These are phyloP conservation scores for Scaptomyza caliginosa DNA, from an alignment of 2,888 invertebrate genomes.

Conservation along the genomic window DNA sequence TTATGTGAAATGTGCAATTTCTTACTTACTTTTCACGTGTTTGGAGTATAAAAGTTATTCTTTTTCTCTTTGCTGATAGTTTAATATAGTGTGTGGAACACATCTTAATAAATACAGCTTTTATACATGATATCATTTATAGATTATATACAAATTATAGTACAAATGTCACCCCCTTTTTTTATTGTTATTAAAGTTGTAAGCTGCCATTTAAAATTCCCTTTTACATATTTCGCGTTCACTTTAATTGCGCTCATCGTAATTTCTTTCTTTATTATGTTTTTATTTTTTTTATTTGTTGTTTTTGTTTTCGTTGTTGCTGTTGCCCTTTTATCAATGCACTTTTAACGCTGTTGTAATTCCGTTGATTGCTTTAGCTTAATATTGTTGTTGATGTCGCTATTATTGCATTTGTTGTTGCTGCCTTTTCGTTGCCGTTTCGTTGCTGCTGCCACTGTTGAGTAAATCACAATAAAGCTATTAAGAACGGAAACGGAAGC, in stretches of 20 bases:
- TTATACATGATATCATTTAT: background rate
- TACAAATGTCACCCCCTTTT: conserved; percentile 5
- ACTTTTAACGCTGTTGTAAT: conserved; percentile 79
- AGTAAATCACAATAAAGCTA: conserved; percentile 81
- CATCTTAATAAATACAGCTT: background rate
- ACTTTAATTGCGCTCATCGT: conserved; percentile 61
- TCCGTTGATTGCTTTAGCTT: conserved; percentile 71
- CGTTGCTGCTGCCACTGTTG: conserved; percentile 50
- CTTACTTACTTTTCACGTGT: too few relatives aligned
- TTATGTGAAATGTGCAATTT: too few relatives aligned
- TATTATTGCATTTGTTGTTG: conserved; percentile 20
- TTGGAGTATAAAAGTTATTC: too few relatives aligned
- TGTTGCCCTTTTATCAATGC: conserved; percentile 60
- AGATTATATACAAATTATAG: conserved; percentile 6
- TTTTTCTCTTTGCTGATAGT: too few relatives aligned
- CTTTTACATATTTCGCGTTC: conserved; percentile 40
- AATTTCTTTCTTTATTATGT: conserved; percentile 38
- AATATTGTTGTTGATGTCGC: conserved; percentile 23
- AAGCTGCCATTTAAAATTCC: conserved; percentile 40
- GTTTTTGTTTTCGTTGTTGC: conserved; percentile 11
- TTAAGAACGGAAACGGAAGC: conserved; percentile 82
- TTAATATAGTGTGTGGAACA: background rate
- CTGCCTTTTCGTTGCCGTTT: conserved; percentile 4
- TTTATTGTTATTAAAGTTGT: conserved; percentile 4
- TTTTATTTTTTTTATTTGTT: conserved; percentile 3